Conservation (phyloP, 2,888 invertebrate species). For the Harpagoxenus sublaevis region DNA sequence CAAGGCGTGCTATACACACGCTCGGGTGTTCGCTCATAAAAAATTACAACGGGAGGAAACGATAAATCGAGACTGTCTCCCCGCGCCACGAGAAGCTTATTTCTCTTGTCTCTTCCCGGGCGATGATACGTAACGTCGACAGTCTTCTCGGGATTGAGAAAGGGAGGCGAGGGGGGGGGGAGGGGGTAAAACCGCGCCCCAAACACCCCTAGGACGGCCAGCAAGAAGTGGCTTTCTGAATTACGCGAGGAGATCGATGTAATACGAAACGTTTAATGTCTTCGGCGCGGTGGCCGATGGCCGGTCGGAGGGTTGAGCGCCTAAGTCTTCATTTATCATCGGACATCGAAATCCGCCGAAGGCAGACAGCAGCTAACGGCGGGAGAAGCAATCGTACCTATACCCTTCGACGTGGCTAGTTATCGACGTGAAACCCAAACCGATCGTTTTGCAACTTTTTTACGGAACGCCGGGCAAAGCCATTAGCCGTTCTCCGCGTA, state of each 20-base stretch:
- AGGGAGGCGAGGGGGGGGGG: too few species aligned
- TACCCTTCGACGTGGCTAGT: constrained; percentile 32
- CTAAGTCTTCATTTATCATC: constrained; percentile 51
- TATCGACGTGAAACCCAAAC: constrained; percentile 35
- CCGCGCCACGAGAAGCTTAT: constrained; percentile 47
- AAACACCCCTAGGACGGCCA: constrained; percentile 14
- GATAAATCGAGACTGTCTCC: constrained; percentile 53
- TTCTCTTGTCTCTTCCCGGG: constrained; percentile 31
- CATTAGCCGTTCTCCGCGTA: constrained; percentile 40
- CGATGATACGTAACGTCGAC: constrained; percentile 53
- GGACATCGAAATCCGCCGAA: constrained; percentile 40
- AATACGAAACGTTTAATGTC: constrained; percentile 56
- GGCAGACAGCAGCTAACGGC: constrained; percentile 27
- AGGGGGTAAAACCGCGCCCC: constrained; percentile 1
- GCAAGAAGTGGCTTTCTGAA: constrained; percentile 47
- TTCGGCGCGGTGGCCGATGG: background rate
- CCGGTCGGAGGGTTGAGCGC: background rate
- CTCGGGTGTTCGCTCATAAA: constrained; percentile 35
- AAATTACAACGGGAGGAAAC: constrained; percentile 41
- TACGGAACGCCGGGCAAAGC: constrained; percentile 38
- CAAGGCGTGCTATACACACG: constrained; percentile 14
- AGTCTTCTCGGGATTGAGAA: constrained; percentile 44
- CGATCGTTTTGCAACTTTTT: constrained; percentile 51
- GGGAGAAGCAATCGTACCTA: constrained; percentile 43
- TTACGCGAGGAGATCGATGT: constrained; percentile 52